phyloP scores from a whole-genome alignment of 2,888 invertebrate species.

The Cheilosia soror region DNA sequence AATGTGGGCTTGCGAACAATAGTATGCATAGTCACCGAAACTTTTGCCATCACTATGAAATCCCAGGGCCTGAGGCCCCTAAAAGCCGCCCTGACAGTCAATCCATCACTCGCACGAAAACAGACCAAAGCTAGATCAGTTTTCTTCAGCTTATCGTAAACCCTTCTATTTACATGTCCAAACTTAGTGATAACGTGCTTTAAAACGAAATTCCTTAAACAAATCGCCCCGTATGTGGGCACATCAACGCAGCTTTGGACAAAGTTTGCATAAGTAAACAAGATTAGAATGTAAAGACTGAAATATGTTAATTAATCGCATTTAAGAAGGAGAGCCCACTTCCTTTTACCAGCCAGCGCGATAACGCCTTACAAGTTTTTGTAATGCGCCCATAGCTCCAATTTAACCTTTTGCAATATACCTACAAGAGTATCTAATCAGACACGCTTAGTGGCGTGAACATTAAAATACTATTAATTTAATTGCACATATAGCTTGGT shows the following conservation, averaged over 20 bases:
- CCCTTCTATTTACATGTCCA: constrained; percentile 16
- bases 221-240: not conserved
- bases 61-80: not conserved
- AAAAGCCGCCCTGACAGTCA: not conserved
- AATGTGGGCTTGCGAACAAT: not conserved
- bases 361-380: not conserved
- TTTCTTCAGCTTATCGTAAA: not conserved
- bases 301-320: constrained; percentile 10
- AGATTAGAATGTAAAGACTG: constrained; percentile 4
- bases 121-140: constrained; percentile 21
- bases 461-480: not conserved
- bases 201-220: not conserved
- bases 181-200: constrained; percentile 2
- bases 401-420: not conserved
- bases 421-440: not conserved
- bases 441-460: not conserved
- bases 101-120: constrained; percentile 2
- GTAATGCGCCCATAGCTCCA: not conserved
- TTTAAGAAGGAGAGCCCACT: not conserved
- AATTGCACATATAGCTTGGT: not conserved
- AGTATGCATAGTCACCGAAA: not conserved
- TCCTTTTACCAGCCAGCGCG: not conserved
- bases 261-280: constrained; percentile 30
- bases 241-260: not conserved
- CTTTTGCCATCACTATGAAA: not conserved